phyloP scores from a whole-genome alignment of 2,888 invertebrate genomes.

The Erebia aethiops region DNA sequence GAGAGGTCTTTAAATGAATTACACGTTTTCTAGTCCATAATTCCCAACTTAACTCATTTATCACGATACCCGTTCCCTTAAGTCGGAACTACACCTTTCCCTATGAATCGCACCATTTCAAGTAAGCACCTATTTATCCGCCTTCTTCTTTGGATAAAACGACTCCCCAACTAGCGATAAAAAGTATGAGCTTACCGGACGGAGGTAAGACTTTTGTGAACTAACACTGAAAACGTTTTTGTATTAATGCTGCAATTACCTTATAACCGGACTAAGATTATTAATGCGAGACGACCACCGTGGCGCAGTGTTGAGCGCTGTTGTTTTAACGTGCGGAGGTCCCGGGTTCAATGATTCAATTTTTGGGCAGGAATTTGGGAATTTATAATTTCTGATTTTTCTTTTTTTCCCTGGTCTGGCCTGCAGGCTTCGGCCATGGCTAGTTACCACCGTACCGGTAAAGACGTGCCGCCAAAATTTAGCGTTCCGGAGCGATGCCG shows the following conservation, averaged over 20 bases:
- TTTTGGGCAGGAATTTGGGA: no score
- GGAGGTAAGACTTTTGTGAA: conserved; percentile 32
- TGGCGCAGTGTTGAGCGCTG: no score
- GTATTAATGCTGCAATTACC: neutral
- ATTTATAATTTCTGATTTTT: no score
- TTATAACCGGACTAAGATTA: neutral
- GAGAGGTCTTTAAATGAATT: conserved; percentile 20
- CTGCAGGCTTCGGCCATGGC: no score
- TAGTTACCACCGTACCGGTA: no score
- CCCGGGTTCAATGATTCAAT: no score
- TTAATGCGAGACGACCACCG: no score
- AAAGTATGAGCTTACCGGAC: conserved; percentile 42
- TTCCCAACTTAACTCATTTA: conserved; percentile 38
- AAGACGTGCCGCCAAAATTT: no score
- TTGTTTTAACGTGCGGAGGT: no score
- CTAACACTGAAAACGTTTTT: neutral
- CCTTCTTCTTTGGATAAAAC: conserved; percentile 41
- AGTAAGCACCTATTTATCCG: conserved; percentile 46
- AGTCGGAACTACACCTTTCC: conserved; percentile 39
- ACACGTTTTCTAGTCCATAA: conserved; percentile 32
- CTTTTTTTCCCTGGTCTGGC: no score
- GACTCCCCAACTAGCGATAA: conserved; percentile 45
- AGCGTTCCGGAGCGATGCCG: no score
- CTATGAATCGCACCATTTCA: conserved; percentile 45
- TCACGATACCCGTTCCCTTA: conserved; percentile 41